Base-by-base conservation (phyloP, 2,113 vertebrate genomes). In the Oophaga pumilio region DNA sequence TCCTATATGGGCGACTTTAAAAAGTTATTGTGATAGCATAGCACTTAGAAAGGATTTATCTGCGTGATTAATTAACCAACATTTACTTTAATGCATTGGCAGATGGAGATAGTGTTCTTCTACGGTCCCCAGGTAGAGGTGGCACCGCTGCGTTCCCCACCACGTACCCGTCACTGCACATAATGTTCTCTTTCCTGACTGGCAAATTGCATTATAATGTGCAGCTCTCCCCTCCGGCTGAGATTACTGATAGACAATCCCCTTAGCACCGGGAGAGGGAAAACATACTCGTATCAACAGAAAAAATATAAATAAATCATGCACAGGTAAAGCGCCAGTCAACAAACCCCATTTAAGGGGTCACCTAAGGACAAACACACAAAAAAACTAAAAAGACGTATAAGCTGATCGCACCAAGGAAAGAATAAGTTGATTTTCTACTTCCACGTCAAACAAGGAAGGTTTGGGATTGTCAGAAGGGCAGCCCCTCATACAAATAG, bases 1-100 rank as follows among this genome's bases (percentile, higher is more conserved):
- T 77, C 50, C 20, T 22, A 7, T 53, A 77, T 22, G 76, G 49
- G 76, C 50, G 6, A 22, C 76, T n/a, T 82, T 60, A 62, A 88
- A 91, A 89, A 85, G 91, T 90, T 90, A 91, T 92, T 90, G 93
- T 69, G 89, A 87, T 22, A n/a, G n/a, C 89, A 87, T 22, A n/a
- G n/a, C 53, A 85, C 13, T 81, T 74, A 74, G 49, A 73, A 85
- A 33, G 69, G 20, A 85, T 60, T 15, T 43, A 73, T 59, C 20
- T 12, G 24, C 11, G 28, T 12, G 56, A 73, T 84, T 73, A 84
- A 56, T 56, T 9, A 26, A 33, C 50, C 74, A 85, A 73, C 24
- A 22, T 74, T 74, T 59, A 49, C 53, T 76, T 53, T 73, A 84
- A 49, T 50, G 26, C 49, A 17, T 15, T n/a, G 73, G 49, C 73